These are phyloP conservation scores for Avahi laniger DNA, from an alignment of 2,797 vertebrate genomes.

Conservation along the genomic window DNA sequence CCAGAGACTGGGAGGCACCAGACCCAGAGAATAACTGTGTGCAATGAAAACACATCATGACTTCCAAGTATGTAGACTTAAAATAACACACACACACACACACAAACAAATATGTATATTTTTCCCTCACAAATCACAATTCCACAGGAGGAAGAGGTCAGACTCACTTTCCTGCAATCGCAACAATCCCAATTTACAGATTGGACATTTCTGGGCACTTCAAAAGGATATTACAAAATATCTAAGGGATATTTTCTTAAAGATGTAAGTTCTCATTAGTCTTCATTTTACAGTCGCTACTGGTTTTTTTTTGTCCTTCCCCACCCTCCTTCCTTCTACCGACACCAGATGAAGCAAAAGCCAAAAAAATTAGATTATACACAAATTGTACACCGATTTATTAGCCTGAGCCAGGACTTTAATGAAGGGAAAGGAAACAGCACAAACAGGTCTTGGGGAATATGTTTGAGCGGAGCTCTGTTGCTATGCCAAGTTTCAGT, in stretches of 20 bases:
- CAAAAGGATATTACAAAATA: not conserved
- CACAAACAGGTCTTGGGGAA: not conserved
- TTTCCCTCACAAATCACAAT: not conserved
- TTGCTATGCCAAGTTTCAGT: not conserved
- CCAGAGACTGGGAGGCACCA: not conserved
- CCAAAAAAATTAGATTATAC: slow-evolving; percentile 70
- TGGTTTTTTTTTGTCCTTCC: not conserved
- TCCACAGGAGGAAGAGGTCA: not conserved
- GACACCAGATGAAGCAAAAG: slow-evolving; percentile 56
- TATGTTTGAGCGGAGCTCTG: not conserved
- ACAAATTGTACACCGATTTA: slow-evolving; percentile 72
- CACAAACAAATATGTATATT: not conserved
- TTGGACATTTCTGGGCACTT: not conserved
- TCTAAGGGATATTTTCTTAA: slow-evolving; percentile 47
- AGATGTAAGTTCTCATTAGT: not conserved
- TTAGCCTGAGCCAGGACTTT: slow-evolving; percentile 53
- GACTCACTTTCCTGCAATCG: not conserved
- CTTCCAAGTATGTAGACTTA: not conserved
- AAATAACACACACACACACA: too few relatives aligned
- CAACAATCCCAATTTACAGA: not conserved
- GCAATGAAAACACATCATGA: not conserved
- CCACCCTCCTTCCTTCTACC: slow-evolving; percentile 31
- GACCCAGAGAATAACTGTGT: not conserved
- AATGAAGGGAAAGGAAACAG: slow-evolving; percentile 34
- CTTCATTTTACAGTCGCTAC: slow-evolving; percentile 54